Evolutionary conservation across 2,888 invertebrate genomes (phyloP).

Genomic region (Netelia fuscicornis): DNA sequence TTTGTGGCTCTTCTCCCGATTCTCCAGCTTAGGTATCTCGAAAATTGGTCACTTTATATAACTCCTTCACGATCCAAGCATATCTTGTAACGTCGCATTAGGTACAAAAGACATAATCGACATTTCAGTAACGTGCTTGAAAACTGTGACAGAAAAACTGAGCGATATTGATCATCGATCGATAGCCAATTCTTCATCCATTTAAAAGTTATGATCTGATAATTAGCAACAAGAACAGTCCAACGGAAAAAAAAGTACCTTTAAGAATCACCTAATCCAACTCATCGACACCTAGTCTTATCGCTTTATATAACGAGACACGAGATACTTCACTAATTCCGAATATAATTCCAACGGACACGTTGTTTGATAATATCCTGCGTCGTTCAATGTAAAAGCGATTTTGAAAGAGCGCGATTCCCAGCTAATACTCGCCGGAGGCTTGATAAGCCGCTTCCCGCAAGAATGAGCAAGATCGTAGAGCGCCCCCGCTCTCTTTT

Average conservation of each 20-base stretch:
- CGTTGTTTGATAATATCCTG: slow-evolving; percentile 6
- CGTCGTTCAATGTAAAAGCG: slow-evolving; percentile 3
- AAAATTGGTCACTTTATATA: slow-evolving; percentile 24
- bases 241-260: slow-evolving; percentile 16
- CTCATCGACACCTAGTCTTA: not conserved
- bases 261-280: not conserved
- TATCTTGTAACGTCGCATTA: not conserved
- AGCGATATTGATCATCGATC: no score
- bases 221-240: no score
- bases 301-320: not conserved
- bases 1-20: slow-evolving; percentile 34
- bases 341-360: not conserved
- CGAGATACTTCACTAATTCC: not conserved
- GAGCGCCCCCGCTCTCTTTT: no score
- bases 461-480: slow-evolving; percentile 17
- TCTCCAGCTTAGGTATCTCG: slow-evolving; percentile 1
- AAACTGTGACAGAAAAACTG: no score
- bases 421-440: not conserved
- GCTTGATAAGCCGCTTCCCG: slow-evolving; percentile 10
- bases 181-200: no score
- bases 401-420: slow-evolving; percentile 7
- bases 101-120: not conserved
- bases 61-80: not conserved
- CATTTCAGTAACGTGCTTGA: no score
- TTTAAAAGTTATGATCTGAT: no score